Evolutionary conservation across 2,797 vertebrate genomes (phyloP).

Genomic region (Platyrinchus mystaceus): DNA sequence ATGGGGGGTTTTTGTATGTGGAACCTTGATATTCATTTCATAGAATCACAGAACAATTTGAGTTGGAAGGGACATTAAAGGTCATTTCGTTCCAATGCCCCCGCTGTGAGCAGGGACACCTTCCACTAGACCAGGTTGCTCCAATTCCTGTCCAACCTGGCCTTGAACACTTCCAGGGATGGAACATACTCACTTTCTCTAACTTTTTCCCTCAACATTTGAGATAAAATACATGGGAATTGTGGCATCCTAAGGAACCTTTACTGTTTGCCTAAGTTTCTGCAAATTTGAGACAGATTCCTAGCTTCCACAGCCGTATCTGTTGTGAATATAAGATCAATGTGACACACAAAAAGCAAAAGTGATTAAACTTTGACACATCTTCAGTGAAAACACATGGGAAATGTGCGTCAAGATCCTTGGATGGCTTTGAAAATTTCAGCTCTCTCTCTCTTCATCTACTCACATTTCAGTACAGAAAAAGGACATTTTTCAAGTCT

Average conservation of each 20-base stretch:
- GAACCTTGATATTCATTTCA: not conserved
- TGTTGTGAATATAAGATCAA: not conserved
- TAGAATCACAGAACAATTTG: not conserved
- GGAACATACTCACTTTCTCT: not conserved
- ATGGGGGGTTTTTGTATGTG: not conserved
- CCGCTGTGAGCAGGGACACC: not conserved
- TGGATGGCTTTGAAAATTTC: not conserved
- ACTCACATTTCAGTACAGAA: not conserved
- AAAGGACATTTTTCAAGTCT: not conserved
- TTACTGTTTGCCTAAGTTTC: not conserved
- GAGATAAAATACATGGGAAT: not conserved
- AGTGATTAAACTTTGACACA: not conserved
- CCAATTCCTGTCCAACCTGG: not conserved
- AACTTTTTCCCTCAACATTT: not conserved
- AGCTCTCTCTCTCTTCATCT: not conserved
- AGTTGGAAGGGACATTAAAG: not conserved
- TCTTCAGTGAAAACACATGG: not conserved
- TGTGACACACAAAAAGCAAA: not conserved
- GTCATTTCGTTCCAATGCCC: not conserved
- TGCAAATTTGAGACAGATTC: not conserved
- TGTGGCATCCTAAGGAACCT: not conserved
- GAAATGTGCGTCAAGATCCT: not conserved
- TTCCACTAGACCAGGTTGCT: rapidly evolving
- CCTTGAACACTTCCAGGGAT: not conserved
- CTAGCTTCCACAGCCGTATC: not conserved